Conservation (phyloP, 1,140 invertebrate species). For the Teleopsis dalmanni region DNA sequence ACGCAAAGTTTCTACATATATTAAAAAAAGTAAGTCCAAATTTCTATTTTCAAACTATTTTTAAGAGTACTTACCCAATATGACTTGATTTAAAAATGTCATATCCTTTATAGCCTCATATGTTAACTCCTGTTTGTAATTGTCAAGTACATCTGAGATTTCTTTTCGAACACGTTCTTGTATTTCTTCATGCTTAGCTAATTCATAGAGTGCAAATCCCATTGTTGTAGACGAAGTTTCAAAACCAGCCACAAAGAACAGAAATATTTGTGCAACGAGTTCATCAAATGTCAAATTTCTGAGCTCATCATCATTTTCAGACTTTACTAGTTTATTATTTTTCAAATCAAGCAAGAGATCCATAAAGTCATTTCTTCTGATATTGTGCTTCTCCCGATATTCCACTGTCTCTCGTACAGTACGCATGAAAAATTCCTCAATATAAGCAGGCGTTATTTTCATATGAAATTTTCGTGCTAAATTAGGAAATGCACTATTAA, state of each 20-base stretch:
- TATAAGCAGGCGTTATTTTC: conserved; percentile 42
- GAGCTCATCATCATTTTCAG: conserved; percentile 21
- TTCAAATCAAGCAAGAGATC: conserved; percentile 48
- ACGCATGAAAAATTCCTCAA: conserved; percentile 48
- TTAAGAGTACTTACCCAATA: conserved; percentile 41
- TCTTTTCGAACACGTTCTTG: conserved; percentile 50
- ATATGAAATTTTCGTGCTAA: conserved; percentile 18
- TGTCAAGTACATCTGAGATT: conserved; percentile 43
- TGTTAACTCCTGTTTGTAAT: conserved; percentile 43
- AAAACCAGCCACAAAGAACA: conserved; percentile 54
- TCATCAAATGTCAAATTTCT: conserved; percentile 29
- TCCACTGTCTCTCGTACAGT: conserved; percentile 46
- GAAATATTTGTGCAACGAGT: conserved; percentile 47
- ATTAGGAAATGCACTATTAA: conserved; percentile 25
- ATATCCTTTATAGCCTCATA: conserved; percentile 50
- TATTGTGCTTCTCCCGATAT: conserved; percentile 46
- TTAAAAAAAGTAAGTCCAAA: neutral
- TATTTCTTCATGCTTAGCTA: conserved; percentile 50
- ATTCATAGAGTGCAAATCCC: conserved; percentile 47
- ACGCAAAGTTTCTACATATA: conserved; percentile 29
- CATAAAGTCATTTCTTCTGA: conserved; percentile 51
- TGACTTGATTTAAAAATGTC: conserved; percentile 50
- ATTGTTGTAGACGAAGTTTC: conserved; percentile 55
- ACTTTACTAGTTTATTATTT: conserved; percentile 38
- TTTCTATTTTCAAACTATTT: neutral